phyloP scores from a whole-genome alignment of 2,113 vertebrate genomes.

The Ctenodactylus gundi region DNA sequence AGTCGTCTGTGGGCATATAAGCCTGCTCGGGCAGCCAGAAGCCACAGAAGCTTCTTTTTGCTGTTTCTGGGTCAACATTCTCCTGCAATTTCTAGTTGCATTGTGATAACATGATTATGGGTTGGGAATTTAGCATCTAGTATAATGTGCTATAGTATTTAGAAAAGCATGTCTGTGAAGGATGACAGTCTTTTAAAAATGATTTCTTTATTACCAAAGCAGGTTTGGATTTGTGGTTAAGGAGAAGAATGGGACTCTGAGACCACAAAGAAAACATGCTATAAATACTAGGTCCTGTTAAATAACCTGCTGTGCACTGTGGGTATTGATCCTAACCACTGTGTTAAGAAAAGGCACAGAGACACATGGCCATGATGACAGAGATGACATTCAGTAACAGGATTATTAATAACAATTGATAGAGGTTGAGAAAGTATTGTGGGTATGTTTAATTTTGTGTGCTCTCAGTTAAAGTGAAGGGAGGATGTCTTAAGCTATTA shows the following conservation, averaged over 20 bases:
- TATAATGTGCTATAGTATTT: background rate
- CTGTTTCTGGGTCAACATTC: constrained; percentile 63
- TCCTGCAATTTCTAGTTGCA: constrained; percentile 41
- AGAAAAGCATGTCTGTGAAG: constrained; percentile 29
- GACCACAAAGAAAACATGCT: constrained; percentile 16
- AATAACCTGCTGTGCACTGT: background rate
- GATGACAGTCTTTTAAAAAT: background rate
- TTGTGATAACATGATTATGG: background rate
- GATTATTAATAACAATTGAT: constrained; percentile 1
- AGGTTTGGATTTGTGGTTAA: constrained; percentile 18
- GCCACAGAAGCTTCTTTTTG: background rate
- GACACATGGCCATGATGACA: background rate
- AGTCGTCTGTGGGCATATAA: background rate
- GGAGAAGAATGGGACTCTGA: background rate
- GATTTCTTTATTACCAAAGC: constrained; percentile 49
- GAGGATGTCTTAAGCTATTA: background rate
- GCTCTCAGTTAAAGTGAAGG: constrained; percentile 5
- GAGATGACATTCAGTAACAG: background rate
- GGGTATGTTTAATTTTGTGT: background rate
- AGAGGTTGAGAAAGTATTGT: background rate
- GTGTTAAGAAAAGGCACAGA: background rate
- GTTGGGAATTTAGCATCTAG: constrained; percentile 1
- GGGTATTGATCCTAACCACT: background rate
- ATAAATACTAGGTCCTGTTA: constrained; percentile 43
- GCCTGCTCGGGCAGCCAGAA: background rate